phyloP scores from a whole-genome alignment of 2,113 vertebrate genomes.

The Emberiza fucata region DNA sequence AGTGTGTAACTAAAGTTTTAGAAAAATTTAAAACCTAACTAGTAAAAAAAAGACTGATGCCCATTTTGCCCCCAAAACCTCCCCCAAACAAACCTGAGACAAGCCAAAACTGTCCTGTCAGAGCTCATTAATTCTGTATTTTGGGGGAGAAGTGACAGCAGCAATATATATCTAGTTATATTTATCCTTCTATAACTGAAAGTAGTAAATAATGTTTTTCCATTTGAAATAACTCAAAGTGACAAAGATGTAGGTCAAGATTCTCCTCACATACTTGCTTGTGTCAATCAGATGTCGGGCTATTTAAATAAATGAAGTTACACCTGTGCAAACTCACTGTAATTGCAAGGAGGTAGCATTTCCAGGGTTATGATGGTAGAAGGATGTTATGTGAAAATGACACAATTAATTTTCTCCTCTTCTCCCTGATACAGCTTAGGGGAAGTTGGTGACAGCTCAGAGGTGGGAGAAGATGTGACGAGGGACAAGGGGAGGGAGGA shows the following conservation, averaged over 20 bases:
- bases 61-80: background rate
- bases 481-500: background rate
- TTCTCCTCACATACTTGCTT: background rate
- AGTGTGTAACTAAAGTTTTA: background rate
- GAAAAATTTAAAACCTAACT: background rate
- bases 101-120: background rate
- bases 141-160: background rate
- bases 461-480: background rate
- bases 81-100: background rate
- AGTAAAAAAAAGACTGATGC: background rate
- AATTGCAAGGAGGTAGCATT: constrained; percentile 19
- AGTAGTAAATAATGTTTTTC: constrained; percentile 33
- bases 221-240: constrained; percentile 35
- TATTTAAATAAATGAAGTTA: constrained; percentile 31
- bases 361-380: background rate
- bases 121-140: constrained; percentile 2
- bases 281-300: constrained; percentile 2
- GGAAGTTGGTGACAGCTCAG: constrained; percentile 51
- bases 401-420: constrained; percentile 52
- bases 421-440: background rate
- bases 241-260: constrained; percentile 10
- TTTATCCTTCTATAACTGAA: background rate
- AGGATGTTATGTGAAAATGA: constrained; percentile 33
- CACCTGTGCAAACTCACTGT: background rate
- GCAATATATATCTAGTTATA: background rate